Conservation (phyloP, 2,888 invertebrate species). For the Nipponacmea schrenckii region DNA sequence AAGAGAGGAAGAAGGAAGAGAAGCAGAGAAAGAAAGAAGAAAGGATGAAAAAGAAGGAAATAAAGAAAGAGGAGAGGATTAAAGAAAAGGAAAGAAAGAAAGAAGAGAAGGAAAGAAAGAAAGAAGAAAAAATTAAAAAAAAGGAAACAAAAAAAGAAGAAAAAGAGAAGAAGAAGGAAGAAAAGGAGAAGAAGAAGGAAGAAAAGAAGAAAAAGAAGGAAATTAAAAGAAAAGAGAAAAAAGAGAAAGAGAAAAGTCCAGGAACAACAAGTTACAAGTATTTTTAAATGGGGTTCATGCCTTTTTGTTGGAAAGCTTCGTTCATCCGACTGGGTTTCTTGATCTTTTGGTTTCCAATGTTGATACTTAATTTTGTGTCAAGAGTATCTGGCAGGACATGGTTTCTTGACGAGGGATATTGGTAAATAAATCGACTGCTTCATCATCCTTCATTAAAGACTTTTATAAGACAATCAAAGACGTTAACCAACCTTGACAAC, state of each 20-base stretch:
- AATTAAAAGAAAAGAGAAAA: slow-evolving; percentile 13
- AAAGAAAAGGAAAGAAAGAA: slow-evolving; percentile 13
- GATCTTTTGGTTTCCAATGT: too few species aligned
- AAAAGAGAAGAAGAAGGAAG: slow-evolving; percentile 1
- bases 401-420: too few species aligned
- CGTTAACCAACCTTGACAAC: too few species aligned
- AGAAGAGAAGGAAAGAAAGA: slow-evolving; percentile 14
- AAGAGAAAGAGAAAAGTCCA: slow-evolving; percentile 10
- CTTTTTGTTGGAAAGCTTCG: too few species aligned
- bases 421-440: too few species aligned
- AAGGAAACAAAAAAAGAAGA: slow-evolving; percentile 9
- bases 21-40: background rate
- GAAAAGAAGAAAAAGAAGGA: slow-evolving; percentile 11
- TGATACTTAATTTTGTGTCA: too few species aligned
- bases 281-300: too few species aligned
- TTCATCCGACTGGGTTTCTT: too few species aligned
- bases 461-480: too few species aligned
- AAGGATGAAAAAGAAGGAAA: background rate
- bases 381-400: too few species aligned
- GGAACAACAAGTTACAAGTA: too few species aligned
- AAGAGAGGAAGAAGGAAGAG: background rate
- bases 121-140: slow-evolving; percentile 16
- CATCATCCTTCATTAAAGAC: too few species aligned
- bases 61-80: slow-evolving; percentile 5
- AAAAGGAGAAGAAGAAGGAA: slow-evolving; percentile 1